These are phyloP conservation scores for Phocides pigmalion DNA, from an alignment of 1,140 invertebrate species.

Conservation along the genomic window DNA sequence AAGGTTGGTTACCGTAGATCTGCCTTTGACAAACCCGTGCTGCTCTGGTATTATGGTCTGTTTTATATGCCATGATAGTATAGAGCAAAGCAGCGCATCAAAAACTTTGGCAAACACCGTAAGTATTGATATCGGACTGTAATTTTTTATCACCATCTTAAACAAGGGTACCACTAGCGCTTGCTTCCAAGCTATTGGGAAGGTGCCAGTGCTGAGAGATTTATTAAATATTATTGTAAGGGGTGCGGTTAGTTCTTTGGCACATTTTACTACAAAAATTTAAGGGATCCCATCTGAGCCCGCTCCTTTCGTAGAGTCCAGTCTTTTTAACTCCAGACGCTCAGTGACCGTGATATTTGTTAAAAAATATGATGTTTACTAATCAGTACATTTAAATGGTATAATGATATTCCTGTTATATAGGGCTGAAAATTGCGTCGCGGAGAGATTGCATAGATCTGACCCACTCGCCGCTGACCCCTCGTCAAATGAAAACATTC, in stretches of 20 bases:
- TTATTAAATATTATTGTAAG: conserved; percentile 30
- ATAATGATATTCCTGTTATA: background rate
- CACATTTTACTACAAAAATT: conserved; percentile 21
- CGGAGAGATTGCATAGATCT: conserved; percentile 28
- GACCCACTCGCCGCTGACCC: conserved; percentile 18
- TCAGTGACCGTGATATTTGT: too few relatives aligned
- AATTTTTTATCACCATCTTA: conserved; percentile 12
- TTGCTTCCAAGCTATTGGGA: conserved; percentile 9
- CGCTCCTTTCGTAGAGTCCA: too few relatives aligned
- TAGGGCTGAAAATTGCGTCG: conserved; percentile 5
- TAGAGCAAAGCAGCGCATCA: background rate
- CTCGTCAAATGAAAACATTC: conserved; percentile 11
- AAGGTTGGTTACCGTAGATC: conserved; percentile 24
- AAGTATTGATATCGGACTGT: conserved; percentile 14
- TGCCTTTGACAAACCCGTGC: conserved; percentile 23
- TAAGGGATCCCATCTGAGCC: conserved; percentile 1
- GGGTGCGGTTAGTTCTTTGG: conserved; percentile 10
- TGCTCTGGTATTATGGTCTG: background rate
- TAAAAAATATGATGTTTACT: too few relatives aligned
- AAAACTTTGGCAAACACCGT: conserved; percentile 8
- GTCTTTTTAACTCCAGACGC: too few relatives aligned
- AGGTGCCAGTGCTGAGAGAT: conserved; percentile 33
- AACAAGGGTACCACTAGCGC: conserved; percentile 16
- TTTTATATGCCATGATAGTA: background rate
- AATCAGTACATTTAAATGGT: too few relatives aligned